Conservation (phyloP, 2,888 invertebrate genomes). For the Zygogramma bicolorata region DNA sequence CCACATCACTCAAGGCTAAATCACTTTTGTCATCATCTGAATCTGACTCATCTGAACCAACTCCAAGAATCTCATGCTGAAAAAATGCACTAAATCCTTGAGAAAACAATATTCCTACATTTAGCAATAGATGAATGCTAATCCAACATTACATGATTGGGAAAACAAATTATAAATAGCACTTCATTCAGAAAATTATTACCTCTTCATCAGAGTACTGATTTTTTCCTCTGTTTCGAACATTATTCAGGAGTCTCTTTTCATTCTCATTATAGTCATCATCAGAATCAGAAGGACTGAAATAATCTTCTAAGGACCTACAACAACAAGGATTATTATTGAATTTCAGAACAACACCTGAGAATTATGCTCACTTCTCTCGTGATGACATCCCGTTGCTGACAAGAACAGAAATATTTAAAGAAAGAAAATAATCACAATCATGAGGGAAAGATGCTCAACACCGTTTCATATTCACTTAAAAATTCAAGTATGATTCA, state of each 20-base stretch:
- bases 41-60: slow-evolving; percentile 66
- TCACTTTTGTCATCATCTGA: slow-evolving; percentile 68
- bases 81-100: slow-evolving; percentile 18
- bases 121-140: background rate
- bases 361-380: background rate
- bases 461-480: too few species aligned
- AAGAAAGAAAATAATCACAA: too few species aligned
- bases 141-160: too few species aligned
- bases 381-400: background rate
- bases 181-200: slow-evolving; percentile 10
- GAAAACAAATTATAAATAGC: background rate
- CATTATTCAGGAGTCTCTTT: slow-evolving; percentile 73
- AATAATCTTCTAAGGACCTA: slow-evolving; percentile 28
- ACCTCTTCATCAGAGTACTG: slow-evolving; percentile 68
- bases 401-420: too few species aligned
- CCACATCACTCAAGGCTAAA: slow-evolving; percentile 80
- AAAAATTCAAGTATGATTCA: too few species aligned
- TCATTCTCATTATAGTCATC: slow-evolving; percentile 79
- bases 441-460: too few species aligned
- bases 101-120: background rate
- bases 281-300: slow-evolving; percentile 75
- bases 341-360: background rate
- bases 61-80: slow-evolving; percentile 74
- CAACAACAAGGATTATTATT: background rate
- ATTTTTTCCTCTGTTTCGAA: slow-evolving; percentile 69